Base-by-base conservation (phyloP, 2,797 vertebrate genomes). In the Clarias pachynema region DNA sequence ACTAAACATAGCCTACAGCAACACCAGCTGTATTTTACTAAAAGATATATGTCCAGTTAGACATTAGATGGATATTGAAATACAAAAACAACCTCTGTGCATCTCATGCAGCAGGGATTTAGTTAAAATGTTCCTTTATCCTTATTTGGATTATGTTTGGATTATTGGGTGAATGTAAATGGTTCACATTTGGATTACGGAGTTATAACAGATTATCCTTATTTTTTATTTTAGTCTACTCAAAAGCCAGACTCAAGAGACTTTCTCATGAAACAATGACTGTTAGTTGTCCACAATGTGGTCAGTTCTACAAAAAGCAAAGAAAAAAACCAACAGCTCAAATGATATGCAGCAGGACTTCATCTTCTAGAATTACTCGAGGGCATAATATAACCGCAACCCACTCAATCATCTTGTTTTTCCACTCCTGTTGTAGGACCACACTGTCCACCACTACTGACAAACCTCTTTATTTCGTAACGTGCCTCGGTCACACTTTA, bases 401-500 rank as follows among this genome's bases (percentile, higher is more conserved):
- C 44, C 70, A n/a, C 56, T 49, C 18, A n/a, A 34, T 49, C 26
- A 22, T 31, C 49, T 57, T 75, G 73, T 40, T 31, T 75, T 56
- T 29, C 22, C 74, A 16, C 31, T 78, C 31, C 20, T 34, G 2
- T 15, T 40, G 10, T 68, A 22, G 57, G 44, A 49, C 40, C 18
- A 66, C 24, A 22, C 49, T 60, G 22, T 70, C 73, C 73, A 68
- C 14, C n/a, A 31, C 1, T 49, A 65, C 53, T 34, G 22, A 90
- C 85, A 5, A 88, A 85, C 79, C 0, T 16, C 60, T 60, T 34
- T 8, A 44, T 60, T 20, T 66, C 59, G 18, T 79, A 81, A 79
- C 59, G 62, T 81, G 86, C 81, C 80, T 86, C 57, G 78, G 84
- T 78, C 87, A 80, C 82, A 86, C 53, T 89, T 74, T 87, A 78